These are phyloP conservation scores for Clarias pachynema DNA, from an alignment of 2,797 vertebrate genomes.

Conservation along the genomic window DNA sequence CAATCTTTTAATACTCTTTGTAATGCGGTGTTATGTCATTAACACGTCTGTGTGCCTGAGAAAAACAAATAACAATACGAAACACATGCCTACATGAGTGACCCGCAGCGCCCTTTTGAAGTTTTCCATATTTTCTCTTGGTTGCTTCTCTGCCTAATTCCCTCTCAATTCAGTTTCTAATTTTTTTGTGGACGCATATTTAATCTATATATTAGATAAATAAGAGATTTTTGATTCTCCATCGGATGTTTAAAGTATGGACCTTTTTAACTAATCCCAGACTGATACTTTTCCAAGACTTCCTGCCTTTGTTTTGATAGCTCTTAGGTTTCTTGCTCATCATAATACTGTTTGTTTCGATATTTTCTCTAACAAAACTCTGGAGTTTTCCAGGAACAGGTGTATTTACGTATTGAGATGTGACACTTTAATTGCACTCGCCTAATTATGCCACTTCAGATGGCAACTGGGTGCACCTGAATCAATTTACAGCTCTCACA, in stretches of 20 bases:
- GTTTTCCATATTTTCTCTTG: neutral
- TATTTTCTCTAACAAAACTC: neutral
- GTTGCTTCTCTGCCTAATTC: neutral
- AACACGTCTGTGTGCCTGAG: neutral
- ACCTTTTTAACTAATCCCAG: neutral
- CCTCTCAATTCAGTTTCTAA: neutral
- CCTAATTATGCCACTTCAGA: neutral
- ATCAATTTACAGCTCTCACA: neutral
- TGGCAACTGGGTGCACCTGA: constrained; percentile 1
- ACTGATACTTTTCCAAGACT: neutral
- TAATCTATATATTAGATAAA: neutral
- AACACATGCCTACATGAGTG: neutral
- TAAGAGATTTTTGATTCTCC: neutral
- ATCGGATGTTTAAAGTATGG: no score
- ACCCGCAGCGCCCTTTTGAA: neutral
- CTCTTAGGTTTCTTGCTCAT: neutral
- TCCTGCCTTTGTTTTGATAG: neutral
- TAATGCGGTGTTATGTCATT: neutral
- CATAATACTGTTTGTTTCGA: neutral
- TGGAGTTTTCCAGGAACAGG: neutral
- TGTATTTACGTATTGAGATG: neutral
- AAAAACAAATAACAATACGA: neutral
- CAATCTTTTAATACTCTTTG: neutral
- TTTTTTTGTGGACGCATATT: neutral
- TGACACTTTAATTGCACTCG: neutral